Conservation (phyloP, 2,888 invertebrate species). For the Drosophila meridionalis region DNA sequence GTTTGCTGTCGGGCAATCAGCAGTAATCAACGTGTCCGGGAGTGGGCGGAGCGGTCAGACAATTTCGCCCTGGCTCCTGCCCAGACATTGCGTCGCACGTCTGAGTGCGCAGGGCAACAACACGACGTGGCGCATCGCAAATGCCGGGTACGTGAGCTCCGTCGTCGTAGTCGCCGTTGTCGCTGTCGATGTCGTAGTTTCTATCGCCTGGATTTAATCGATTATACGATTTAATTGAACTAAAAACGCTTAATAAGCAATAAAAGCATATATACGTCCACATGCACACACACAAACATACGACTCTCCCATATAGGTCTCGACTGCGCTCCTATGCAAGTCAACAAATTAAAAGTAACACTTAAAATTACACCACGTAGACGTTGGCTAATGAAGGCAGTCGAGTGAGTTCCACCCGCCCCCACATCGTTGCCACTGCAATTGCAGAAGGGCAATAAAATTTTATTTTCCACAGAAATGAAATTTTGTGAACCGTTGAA, state of each 20-base stretch:
- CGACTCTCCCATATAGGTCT: not conserved
- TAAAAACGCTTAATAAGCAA: constrained; percentile 79
- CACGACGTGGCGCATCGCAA: constrained; percentile 20
- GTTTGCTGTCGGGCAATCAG: constrained; percentile 73
- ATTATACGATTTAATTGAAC: constrained; percentile 79
- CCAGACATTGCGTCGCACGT: constrained; percentile 72
- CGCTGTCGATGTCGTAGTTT: constrained; percentile 22
- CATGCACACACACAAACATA: constrained; percentile 32
- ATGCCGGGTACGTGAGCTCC: constrained; percentile 37
- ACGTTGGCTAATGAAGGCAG: constrained; percentile 69
- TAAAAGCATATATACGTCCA: constrained; percentile 60
- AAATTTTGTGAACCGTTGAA: constrained; percentile 76
- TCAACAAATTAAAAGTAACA: constrained; percentile 76
- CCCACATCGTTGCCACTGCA: constrained; percentile 27
- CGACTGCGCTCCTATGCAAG: constrained; percentile 33
- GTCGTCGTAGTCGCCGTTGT: constrained; percentile 10
- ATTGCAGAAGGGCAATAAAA: constrained; percentile 68
- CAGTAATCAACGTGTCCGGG: constrained; percentile 68
- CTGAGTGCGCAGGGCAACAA: constrained; percentile 55
- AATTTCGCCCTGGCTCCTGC: constrained; percentile 31
- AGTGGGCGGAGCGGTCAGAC: constrained; percentile 35
- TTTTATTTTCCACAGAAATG: constrained; percentile 73
- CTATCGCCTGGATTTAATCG: constrained; percentile 68
- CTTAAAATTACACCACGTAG: constrained; percentile 77
- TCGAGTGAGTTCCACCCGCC: constrained; percentile 22